Evolutionary conservation across 2,888 invertebrate genomes (phyloP), one percentile per base, ranked within the genome.

Genomic region (Ommatoiulus sabulosus): DNA sequence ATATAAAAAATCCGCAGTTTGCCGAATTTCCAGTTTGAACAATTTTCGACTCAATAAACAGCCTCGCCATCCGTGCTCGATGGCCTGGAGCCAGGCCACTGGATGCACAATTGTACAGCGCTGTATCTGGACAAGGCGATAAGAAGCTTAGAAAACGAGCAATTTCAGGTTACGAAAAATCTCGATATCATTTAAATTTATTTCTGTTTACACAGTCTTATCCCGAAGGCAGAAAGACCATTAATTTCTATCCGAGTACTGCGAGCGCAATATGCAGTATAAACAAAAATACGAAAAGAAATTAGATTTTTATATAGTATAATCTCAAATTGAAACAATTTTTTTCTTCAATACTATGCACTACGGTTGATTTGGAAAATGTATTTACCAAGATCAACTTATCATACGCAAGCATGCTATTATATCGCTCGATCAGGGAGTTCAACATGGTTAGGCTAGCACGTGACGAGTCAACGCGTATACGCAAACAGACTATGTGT

Each of bases 11-110:
- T 35, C 35, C 35, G 35, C 35, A 35, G 35, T 35, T 35, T 35
- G n/a, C 63, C n/a, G 63, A 63, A 63, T 63, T 63, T 63, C 63
- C 63, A 63, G 63, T 20, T 63, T 63, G 63, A 63, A 63, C 63
- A 63, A 20, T 63, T 63, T 63, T 63, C 63, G 20, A 63, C 63
- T 63, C 63, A 63, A 63, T 63, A 63, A 63, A 63, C 63, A 63
- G 63, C 20, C n/a, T 6, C 15, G 17, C 17, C 17, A 57, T 57
- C 15, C 15, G 57, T 57, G 8, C 8, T 17, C 4, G 8, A n/a
- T 63, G 63, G 63, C 63, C 63, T 63, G 6, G 5, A 63, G 63
- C 63, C 20, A 63, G 15, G 15, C 63, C 63, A 63, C 63, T 63
- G 63, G 63, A 20, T 63, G 35, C 35, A 35, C 35, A 35, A 35